phyloP scores from a whole-genome alignment of 2,797 vertebrate genomes.

The Cossypha heuglini region DNA sequence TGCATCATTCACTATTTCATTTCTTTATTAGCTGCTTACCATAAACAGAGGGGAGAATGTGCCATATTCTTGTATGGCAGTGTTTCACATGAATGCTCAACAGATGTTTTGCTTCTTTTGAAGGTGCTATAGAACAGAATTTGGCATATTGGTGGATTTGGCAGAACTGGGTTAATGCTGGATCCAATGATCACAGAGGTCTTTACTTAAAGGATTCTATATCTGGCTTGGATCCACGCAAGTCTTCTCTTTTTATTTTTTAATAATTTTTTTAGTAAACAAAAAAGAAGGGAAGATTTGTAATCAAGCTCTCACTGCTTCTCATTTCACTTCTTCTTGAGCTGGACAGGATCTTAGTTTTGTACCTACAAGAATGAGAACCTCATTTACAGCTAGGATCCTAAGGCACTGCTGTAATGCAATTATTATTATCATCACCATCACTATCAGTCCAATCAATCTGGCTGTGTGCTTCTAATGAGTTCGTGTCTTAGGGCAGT shows the following conservation, averaged over 20 bases:
- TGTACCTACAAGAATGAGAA: background rate
- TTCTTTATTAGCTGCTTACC: constrained; percentile 2
- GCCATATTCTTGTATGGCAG: background rate
- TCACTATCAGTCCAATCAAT: constrained; percentile 38
- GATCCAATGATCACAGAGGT: background rate
- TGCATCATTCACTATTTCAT: background rate
- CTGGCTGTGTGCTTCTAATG: constrained; percentile 17
- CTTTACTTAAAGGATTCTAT: background rate
- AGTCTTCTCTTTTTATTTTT: background rate
- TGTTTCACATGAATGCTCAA: background rate
- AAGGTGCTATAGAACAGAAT: background rate
- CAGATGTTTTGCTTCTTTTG: background rate
- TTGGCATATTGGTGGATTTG: background rate
- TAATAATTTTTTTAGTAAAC: too few relatives aligned
- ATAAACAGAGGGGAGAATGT: background rate
- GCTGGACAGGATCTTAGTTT: background rate
- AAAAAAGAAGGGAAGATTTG: background rate
- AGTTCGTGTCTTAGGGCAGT: background rate
- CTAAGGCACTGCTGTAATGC: constrained; percentile 8
- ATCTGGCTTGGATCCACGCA: background rate
- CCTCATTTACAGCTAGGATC: background rate
- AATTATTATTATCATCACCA: constrained; percentile 24
- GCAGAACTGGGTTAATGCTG: background rate
- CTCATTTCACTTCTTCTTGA: background rate
- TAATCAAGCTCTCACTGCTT: background rate